A percentile compares a stretch with the other conserved stretches of the same genome.
These are phyloP conservation scores for Poecilia wingei DNA, from an alignment of 2,797 vertebrate species.

Conservation along the genomic window DNA sequence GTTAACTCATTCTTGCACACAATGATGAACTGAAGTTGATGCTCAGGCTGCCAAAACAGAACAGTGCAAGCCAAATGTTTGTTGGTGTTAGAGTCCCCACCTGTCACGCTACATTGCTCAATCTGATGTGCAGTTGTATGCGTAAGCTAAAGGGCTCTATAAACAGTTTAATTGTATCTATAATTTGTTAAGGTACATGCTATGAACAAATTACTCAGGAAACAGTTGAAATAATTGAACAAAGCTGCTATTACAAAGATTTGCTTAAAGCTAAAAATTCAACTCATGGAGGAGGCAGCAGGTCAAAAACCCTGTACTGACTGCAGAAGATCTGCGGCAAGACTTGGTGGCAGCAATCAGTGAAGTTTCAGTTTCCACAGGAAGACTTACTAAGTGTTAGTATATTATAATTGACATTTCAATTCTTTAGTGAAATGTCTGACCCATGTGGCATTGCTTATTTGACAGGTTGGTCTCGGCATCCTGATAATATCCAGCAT, in stretches of 20 bases:
- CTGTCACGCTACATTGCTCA: background rate
- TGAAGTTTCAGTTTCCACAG: background rate
- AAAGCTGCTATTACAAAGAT: background rate
- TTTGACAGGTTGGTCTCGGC: slow-evolving; percentile 76
- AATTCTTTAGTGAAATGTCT: background rate
- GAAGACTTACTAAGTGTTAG: background rate
- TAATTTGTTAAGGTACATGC: background rate
- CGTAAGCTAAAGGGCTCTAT: background rate
- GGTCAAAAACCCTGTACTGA: background rate
- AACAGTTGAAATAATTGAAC: background rate
- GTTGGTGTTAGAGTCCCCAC: background rate
- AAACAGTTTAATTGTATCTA: background rate
- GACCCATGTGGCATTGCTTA: background rate
- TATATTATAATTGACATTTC: background rate
- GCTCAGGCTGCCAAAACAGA: background rate
- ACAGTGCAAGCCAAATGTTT: slow-evolving; percentile 1
- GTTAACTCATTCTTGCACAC: background rate
- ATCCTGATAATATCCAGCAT: slow-evolving; percentile 69
- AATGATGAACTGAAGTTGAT: background rate
- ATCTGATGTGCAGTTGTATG: background rate
- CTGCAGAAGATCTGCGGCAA: background rate
- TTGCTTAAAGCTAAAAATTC: background rate
- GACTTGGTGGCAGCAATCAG: background rate
- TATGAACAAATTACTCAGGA: background rate
- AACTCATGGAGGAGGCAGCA: background rate